These are phyloP conservation scores for Argentina silus DNA, from an alignment of 2,797 vertebrate genomes.

Conservation along the genomic window DNA sequence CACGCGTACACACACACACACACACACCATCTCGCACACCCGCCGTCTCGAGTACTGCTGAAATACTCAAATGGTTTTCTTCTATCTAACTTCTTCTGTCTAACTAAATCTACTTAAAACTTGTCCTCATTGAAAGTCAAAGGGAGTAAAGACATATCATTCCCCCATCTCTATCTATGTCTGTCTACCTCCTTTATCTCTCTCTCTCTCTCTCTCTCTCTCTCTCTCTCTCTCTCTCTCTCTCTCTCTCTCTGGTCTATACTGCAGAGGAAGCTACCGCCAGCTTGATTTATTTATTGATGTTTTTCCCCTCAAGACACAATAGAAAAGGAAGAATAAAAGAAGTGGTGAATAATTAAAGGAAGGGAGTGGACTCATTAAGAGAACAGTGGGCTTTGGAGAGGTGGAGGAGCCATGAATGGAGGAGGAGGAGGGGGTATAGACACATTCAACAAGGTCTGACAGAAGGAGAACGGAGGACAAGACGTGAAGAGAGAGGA, in stretches of 20 bases:
- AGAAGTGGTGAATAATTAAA: constrained; percentile 80
- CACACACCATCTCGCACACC: constrained; percentile 20
- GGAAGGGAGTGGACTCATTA: constrained; percentile 73
- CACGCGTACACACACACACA: constrained; percentile 7
- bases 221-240: neutral
- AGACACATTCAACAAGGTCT: too few relatives aligned
- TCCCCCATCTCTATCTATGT: neutral
- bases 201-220: neutral
- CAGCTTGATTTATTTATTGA: constrained; percentile 79
- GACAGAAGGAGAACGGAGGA: constrained; percentile 37
- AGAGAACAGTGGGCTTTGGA: constrained; percentile 49
- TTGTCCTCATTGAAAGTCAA: constrained; percentile 20
- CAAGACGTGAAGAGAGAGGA: constrained; percentile 42
- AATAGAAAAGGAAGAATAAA: constrained; percentile 70
- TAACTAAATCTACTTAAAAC: neutral
- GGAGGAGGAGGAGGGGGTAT: constrained; percentile 29
- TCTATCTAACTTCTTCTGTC: constrained; percentile 13
- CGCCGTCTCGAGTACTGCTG: neutral
- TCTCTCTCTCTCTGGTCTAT: constrained; percentile 26
- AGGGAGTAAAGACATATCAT: constrained; percentile 19
- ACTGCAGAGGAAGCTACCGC: constrained; percentile 52
- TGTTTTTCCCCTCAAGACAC: constrained; percentile 75
- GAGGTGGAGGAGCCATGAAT: neutral
- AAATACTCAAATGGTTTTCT: constrained; percentile 10
- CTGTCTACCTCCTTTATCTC: too few relatives aligned